Conservation (phyloP, 2,113 vertebrate species). For the Cricetomys ansorgei region DNA sequence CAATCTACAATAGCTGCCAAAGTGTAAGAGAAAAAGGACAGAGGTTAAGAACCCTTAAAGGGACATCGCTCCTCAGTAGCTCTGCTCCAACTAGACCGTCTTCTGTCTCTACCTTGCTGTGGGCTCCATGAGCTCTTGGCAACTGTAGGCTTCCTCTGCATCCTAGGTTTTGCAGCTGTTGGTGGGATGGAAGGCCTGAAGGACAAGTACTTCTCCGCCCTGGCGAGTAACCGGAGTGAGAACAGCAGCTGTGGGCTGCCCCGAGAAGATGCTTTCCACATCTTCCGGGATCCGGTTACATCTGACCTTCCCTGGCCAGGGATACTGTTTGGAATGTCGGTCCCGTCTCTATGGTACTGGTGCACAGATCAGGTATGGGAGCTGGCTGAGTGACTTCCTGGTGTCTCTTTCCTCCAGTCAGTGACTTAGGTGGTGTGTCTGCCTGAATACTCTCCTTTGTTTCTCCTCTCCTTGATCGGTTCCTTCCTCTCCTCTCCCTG, state of each 20-base stretch:
- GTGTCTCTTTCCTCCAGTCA: background rate
- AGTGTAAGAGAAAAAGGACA: background rate
- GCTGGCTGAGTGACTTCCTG: background rate
- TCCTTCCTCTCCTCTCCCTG: background rate
- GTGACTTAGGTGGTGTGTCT: rapidly evolving
- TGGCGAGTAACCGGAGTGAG: conserved; percentile 88
- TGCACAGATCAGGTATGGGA: conserved; percentile 96
- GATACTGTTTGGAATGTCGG: conserved; percentile 95
- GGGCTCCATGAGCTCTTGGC: background rate
- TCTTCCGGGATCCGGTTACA: conserved; percentile 94
- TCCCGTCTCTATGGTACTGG: conserved; percentile 99
- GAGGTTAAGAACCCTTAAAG: background rate
- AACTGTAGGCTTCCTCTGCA: background rate
- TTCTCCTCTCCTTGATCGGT: background rate
- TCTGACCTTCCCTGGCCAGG: conserved; percentile 98
- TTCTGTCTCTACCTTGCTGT: background rate
- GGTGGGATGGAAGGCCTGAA: conserved; percentile 92
- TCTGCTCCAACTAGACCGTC: background rate
- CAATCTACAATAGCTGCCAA: background rate
- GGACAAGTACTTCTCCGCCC: conserved; percentile 89
- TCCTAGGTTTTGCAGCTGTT: conserved; percentile 92
- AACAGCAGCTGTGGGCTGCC: conserved; percentile 96
- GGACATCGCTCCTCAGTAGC: background rate
- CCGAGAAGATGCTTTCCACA: conserved; percentile 93
- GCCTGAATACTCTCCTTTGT: background rate